Conservation (phyloP, 2,888 invertebrate species). For the Drosophila nigricruria region DNA sequence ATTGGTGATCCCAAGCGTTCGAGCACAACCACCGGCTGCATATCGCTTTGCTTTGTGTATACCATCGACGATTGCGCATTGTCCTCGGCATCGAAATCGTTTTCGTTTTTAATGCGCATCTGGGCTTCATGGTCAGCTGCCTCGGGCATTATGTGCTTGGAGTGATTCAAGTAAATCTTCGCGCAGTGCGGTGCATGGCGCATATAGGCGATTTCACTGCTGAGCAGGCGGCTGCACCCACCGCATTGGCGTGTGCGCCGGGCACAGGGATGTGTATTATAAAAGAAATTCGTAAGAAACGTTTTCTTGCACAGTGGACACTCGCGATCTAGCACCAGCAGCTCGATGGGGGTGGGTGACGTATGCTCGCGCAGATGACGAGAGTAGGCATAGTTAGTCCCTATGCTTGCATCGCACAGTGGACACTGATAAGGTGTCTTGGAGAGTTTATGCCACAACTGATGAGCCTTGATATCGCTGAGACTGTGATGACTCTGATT, state of each 20-base stretch:
- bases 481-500: conserved; percentile 84
- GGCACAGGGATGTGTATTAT: conserved; percentile 84
- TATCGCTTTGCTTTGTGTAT: conserved; percentile 35
- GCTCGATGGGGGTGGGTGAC: conserved; percentile 55
- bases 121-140: conserved; percentile 65
- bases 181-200: conserved; percentile 81
- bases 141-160: conserved; percentile 76
- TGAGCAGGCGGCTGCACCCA: conserved; percentile 78
- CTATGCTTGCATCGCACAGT: conserved; percentile 82
- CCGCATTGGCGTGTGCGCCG: conserved; percentile 81
- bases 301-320: conserved; percentile 82
- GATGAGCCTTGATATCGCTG: conserved; percentile 85
- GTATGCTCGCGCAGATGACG: conserved; percentile 82
- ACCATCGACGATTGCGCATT: conserved; percentile 17
- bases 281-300: conserved; percentile 84
- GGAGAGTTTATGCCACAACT: conserved; percentile 84
- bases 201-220: conserved; percentile 75
- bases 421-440: conserved; percentile 86
- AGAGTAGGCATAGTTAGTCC: conserved; percentile 75
- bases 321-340: conserved; percentile 79
- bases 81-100: conserved; percentile 68
- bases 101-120: conserved; percentile 80
- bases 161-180: conserved; percentile 76
- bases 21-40: conserved; percentile 80
- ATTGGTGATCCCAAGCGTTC: conserved; percentile 78